These are phyloP conservation scores for Melanerpes aurifrons DNA, from an alignment of 2,113 vertebrate genomes.

Conservation along the genomic window DNA sequence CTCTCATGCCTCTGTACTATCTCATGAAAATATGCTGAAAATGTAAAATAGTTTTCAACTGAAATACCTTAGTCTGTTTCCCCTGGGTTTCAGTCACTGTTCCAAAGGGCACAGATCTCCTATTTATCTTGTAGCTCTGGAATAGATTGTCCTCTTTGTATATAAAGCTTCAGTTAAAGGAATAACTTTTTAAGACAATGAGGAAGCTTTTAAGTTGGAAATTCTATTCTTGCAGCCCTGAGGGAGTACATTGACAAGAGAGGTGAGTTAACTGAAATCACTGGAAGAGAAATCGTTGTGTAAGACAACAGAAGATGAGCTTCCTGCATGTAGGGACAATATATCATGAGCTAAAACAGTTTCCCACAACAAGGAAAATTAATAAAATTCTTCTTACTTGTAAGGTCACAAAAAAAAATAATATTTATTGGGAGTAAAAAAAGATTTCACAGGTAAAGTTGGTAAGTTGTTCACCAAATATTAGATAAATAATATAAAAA, in stretches of 20 bases:
- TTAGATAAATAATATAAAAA: not conserved
- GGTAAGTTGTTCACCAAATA: not conserved
- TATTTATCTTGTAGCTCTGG: not conserved
- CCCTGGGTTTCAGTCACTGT: not conserved
- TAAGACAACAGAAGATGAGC: slow-evolving; percentile 29
- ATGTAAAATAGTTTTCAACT: not conserved
- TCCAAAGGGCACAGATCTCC: not conserved
- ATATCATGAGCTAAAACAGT: not conserved
- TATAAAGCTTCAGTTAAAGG: slow-evolving; percentile 44
- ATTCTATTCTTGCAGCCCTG: slow-evolving; percentile 20
- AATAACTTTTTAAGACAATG: slow-evolving; percentile 42
- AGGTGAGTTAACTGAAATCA: not conserved
- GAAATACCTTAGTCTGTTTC: not conserved
- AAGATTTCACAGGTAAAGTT: not conserved
- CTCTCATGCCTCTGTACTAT: not conserved
- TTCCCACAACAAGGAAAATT: not conserved
- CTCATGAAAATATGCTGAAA: not conserved
- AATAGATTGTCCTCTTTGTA: not conserved
- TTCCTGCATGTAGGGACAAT: not conserved
- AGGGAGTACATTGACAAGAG: slow-evolving; percentile 31
- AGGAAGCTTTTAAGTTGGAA: slow-evolving; percentile 11
- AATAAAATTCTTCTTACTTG: not conserved
- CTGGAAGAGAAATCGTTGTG: not conserved
- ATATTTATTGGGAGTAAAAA: not conserved
- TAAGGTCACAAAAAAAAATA: not conserved